phyloP scores from a whole-genome alignment of 1,140 invertebrate species.

The Chrysopa pallens region DNA sequence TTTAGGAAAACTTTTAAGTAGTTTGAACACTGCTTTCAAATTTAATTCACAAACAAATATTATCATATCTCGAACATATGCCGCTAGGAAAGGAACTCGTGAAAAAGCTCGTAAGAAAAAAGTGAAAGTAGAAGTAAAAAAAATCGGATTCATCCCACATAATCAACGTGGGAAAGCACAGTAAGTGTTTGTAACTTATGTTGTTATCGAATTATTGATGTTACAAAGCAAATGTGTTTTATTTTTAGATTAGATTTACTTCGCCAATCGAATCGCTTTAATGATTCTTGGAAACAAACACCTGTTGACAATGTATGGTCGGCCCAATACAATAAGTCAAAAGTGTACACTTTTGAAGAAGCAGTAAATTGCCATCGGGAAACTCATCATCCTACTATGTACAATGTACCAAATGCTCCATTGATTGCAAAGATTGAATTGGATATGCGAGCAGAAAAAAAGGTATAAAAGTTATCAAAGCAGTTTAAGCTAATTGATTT shows the following conservation, averaged over 20 bases:
- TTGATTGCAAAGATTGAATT: conserved; percentile 48
- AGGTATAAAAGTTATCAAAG: conserved; percentile 11
- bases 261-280: conserved; percentile 16
- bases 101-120: conserved; percentile 49
- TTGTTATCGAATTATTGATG: neutral
- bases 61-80: conserved; percentile 25
- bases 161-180: conserved; percentile 30
- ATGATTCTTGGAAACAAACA: conserved; percentile 33
- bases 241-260: neutral
- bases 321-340: conserved; percentile 35
- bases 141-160: conserved; percentile 44
- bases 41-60: neutral
- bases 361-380: conserved; percentile 56
- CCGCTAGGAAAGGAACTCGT: conserved; percentile 57
- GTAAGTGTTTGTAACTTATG: neutral
- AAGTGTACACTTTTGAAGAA: conserved; percentile 44
- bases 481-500: neutral
- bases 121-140: conserved; percentile 47
- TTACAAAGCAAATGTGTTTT: neutral
- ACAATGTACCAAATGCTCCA: conserved; percentile 43
- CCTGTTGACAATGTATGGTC: conserved; percentile 50
- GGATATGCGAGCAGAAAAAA: conserved; percentile 44
- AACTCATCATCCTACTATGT: conserved; percentile 57
- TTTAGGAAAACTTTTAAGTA: no score
- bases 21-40: neutral